Percentiles rank a stretch among this genome's conserved stretches.
phyloP scores from a whole-genome alignment of 2,797 vertebrate genomes.

The Girardinus metallicus region DNA sequence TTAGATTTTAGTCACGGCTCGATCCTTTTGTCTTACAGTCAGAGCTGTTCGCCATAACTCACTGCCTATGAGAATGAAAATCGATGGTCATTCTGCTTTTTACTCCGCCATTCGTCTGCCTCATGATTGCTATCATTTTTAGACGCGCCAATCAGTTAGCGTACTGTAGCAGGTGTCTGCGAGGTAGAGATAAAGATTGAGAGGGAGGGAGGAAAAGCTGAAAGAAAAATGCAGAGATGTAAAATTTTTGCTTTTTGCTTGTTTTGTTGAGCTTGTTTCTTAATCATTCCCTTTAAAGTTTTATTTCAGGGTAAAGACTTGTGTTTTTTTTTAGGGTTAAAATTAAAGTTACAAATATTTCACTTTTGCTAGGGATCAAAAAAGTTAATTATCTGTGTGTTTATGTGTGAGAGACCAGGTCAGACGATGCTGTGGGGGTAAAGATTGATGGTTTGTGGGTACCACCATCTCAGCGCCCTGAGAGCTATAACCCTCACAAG shows the following conservation, averaged over 20 bases:
- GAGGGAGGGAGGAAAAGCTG: conserved; percentile 18
- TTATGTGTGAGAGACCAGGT: conserved; percentile 62
- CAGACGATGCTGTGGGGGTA: conserved; percentile 68
- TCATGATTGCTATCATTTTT: conserved; percentile 69
- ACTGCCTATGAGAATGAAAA: conserved; percentile 56
- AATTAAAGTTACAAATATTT: neutral
- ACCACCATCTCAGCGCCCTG: conserved; percentile 66
- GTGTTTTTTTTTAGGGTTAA: neutral
- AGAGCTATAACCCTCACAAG: conserved; percentile 78
- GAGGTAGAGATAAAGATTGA: conserved; percentile 53
- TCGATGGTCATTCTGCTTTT: conserved; percentile 68
- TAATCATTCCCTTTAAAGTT: neutral
- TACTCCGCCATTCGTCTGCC: conserved; percentile 58
- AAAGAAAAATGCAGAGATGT: conserved; percentile 24
- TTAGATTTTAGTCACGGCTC: conserved; percentile 45
- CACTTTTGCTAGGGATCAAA: conserved; percentile 9
- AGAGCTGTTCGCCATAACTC: conserved; percentile 57
- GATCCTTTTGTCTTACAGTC: conserved; percentile 67
- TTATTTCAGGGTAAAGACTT: neutral
- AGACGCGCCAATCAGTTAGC: conserved; percentile 61
- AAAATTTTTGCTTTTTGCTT: neutral
- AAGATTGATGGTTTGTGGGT: conserved; percentile 75
- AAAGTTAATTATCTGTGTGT: conserved; percentile 10
- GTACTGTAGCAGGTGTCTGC: conserved; percentile 56
- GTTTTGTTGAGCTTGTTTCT: neutral